These are phyloP conservation scores for Dryomyza anilis DNA, from an alignment of 2,888 invertebrate genomes.

Conservation along the genomic window DNA sequence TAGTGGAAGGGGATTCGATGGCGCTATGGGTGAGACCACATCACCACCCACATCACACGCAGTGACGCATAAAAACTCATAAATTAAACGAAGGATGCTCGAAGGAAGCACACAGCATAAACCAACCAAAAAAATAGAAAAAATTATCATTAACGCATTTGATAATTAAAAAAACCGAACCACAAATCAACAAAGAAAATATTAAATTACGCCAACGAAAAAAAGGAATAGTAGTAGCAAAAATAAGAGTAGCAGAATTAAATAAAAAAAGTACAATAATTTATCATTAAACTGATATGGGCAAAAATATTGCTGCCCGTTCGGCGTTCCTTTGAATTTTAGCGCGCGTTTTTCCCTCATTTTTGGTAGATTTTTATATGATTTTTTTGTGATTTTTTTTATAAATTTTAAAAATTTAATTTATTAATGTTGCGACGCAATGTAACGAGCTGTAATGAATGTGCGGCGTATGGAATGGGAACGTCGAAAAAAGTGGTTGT, in stretches of 20 bases:
- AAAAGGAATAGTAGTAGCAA: neutral
- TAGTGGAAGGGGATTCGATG: slow-evolving; percentile 32
- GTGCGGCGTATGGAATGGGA: neutral
- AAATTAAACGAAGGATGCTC: slow-evolving; percentile 43
- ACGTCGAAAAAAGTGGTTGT: neutral
- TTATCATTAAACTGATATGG: slow-evolving; percentile 11
- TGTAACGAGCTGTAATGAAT: neutral
- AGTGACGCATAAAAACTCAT: slow-evolving; percentile 34
- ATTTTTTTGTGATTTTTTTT: neutral
- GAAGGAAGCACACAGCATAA: slow-evolving; percentile 31
- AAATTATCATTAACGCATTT: slow-evolving; percentile 58
- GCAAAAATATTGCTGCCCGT: neutral
- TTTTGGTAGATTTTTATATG: neutral
- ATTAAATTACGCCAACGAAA: neutral
- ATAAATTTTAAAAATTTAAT: too few relatives aligned
- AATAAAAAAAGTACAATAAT: slow-evolving; percentile 10
- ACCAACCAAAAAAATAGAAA: slow-evolving; percentile 37
- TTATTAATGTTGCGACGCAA: neutral
- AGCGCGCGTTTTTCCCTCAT: neutral
- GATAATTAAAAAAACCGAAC: slow-evolving; percentile 52
- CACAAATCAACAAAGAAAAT: slow-evolving; percentile 3
- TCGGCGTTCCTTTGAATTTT: neutral
- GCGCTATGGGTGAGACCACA: too few relatives aligned
- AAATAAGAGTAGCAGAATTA: neutral
- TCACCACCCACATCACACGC: slow-evolving; percentile 29